Evolutionary conservation across 2,113 vertebrate genomes (phyloP).

Genomic region (Hypanus sabinus): DNA sequence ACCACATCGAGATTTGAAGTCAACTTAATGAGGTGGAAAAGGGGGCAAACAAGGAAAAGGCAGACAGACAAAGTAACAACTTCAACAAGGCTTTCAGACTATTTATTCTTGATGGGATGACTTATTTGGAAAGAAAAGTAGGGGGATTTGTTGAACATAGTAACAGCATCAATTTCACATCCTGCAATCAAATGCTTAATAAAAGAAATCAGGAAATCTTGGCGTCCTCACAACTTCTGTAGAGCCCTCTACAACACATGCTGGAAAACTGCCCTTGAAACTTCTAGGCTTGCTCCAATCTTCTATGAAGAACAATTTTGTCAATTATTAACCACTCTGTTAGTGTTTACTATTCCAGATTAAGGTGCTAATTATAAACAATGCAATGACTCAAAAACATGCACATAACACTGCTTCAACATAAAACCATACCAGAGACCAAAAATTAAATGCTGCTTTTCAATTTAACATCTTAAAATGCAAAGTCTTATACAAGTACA

Average conservation of each 20-base stretch:
- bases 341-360: constrained; percentile 52
- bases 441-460: background rate
- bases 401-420: background rate
- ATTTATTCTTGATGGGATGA: constrained; percentile 20
- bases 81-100: constrained; percentile 12
- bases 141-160: background rate
- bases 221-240: constrained; percentile 29
- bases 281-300: constrained; percentile 43
- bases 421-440: background rate
- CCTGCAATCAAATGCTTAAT: constrained; percentile 41
- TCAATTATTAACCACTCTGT: constrained; percentile 69
- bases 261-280: constrained; percentile 44
- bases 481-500: background rate
- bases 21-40: constrained; percentile 48
- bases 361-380: constrained; percentile 42
- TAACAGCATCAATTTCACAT: background rate
- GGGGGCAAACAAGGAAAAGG: constrained; percentile 38
- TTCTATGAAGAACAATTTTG: constrained; percentile 46
- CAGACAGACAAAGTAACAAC: constrained; percentile 31
- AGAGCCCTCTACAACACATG: constrained; percentile 29
- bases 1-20: constrained; percentile 47
- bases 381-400: background rate
- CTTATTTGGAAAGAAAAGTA: constrained; percentile 24
- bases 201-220: constrained; percentile 42
- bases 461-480: background rate